phyloP scores from a whole-genome alignment of 2,888 invertebrate genomes.

The Trissoscelio sp. region DNA sequence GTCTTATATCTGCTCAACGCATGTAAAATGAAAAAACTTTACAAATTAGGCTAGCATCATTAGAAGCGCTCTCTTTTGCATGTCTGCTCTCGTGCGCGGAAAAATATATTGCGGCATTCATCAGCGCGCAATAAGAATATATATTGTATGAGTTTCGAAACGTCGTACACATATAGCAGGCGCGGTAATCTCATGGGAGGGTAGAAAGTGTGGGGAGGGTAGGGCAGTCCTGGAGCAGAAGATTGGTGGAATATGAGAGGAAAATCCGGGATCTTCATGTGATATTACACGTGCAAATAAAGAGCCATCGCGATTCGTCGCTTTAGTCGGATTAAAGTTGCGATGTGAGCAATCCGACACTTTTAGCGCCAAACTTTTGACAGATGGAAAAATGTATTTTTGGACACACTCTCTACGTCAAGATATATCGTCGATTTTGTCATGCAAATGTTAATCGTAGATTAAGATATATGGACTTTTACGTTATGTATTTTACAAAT shows the following conservation, averaged over 20 bases:
- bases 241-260: conserved; percentile 67
- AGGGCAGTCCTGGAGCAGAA: conserved; percentile 39
- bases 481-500: no score
- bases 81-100: conserved; percentile 12
- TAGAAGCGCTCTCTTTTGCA: conserved; percentile 10
- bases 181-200: conserved; percentile 56
- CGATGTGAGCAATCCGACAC: conserved; percentile 51
- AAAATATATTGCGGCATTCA: conserved; percentile 50
- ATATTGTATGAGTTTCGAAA: conserved; percentile 61
- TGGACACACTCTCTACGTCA: no score
- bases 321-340: conserved; percentile 64
- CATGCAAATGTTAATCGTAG: no score
- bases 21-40: conserved; percentile 43
- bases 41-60: conserved; percentile 23
- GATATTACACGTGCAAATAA: conserved; percentile 69
- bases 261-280: conserved; percentile 66
- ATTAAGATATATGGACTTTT: no score
- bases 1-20: no score
- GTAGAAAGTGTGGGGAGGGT: not conserved
- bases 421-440: no score
- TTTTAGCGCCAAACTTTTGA: conserved; percentile 38
- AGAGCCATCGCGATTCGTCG: conserved; percentile 63
- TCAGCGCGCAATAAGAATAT: conserved; percentile 59
- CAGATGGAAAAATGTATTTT: conserved; percentile 29
- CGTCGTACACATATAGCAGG: conserved; percentile 32